phyloP scores from a whole-genome alignment of 2,888 invertebrate genomes.

The Diaprepes abbreviatus region DNA sequence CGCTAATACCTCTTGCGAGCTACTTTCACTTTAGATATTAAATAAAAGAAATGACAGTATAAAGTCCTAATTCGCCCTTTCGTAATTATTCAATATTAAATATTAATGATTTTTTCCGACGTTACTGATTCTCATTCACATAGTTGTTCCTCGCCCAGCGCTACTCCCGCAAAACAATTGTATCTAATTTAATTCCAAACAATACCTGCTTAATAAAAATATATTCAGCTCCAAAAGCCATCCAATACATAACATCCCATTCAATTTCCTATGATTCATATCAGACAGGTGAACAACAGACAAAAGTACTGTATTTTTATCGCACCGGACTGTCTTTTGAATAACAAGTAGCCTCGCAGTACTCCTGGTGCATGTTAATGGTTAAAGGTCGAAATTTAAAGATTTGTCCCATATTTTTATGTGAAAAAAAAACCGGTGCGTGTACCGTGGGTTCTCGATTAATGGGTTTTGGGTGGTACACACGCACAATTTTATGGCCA shows the following conservation, averaged over 20 bases:
- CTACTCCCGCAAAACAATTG: background rate
- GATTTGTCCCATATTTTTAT: constrained; percentile 38
- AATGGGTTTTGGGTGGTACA: constrained; percentile 13
- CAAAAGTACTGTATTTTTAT: constrained; percentile 35
- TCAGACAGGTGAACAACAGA: constrained; percentile 28
- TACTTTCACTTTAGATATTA: too few species aligned
- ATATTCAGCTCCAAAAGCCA: constrained; percentile 6
- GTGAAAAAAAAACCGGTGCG: constrained; percentile 28
- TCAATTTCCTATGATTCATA: constrained; percentile 44
- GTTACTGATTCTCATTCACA: background rate
- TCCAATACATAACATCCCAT: constrained; percentile 29
- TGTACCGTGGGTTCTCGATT: constrained; percentile 9
- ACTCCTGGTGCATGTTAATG: constrained; percentile 36
- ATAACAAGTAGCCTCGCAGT: constrained; percentile 27
- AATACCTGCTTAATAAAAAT: background rate
- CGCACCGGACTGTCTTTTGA: constrained; percentile 21
- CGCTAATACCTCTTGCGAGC: too few species aligned
- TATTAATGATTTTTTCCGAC: background rate
- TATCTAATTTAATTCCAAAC: background rate
- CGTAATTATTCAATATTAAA: too few species aligned
- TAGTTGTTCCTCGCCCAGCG: too few species aligned
- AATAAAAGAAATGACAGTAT: too few species aligned
- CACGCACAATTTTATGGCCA: constrained; percentile 25
- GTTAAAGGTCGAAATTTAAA: constrained; percentile 37
- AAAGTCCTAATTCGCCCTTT: too few species aligned